These are phyloP conservation scores for Malthinus flaveolus DNA, from an alignment of 2,888 invertebrate species.

Conservation along the genomic window DNA sequence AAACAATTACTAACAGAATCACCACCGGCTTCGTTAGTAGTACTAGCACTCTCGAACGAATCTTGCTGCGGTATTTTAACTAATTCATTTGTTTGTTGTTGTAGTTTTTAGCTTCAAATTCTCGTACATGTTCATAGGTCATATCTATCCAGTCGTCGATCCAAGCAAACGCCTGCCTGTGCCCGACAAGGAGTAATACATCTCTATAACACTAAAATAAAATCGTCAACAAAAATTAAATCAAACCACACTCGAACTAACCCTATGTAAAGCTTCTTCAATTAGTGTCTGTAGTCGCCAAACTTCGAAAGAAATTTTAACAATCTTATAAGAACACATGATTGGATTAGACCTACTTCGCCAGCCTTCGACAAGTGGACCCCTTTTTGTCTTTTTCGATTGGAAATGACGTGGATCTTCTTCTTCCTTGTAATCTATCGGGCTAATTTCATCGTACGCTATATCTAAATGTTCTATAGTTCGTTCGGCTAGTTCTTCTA, in stretches of 20 bases:
- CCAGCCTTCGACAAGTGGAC: conserved; percentile 86
- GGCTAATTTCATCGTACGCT: conserved; percentile 82
- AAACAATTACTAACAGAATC: conserved; percentile 5
- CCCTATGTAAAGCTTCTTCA: conserved; percentile 85
- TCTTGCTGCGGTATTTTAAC: conserved; percentile 38
- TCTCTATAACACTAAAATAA: conserved; percentile 74
- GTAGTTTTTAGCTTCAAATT: conserved; percentile 80
- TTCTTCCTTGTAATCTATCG: conserved; percentile 86
- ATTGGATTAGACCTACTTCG: conserved; percentile 72
- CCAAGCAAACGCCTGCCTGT: conserved; percentile 92
- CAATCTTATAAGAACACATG: conserved; percentile 93
- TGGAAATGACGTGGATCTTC: conserved; percentile 87
- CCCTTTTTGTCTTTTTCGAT: conserved; percentile 80
- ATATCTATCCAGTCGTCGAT: conserved; percentile 90
- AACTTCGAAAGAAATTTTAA: conserved; percentile 85
- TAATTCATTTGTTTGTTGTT: conserved; percentile 77
- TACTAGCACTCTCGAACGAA: conserved; percentile 31
- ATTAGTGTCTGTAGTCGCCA: conserved; percentile 90
- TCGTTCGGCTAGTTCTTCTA: conserved; percentile 73
- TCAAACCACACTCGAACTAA: conserved; percentile 47
- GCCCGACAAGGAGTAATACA: conserved; percentile 80
- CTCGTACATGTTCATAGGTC: conserved; percentile 81
- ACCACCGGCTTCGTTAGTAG: too few relatives aligned
- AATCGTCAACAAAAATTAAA: conserved; percentile 5
- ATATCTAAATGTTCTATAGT: conserved; percentile 84